A percentile compares a stretch with the other conserved stretches of the same genome.
phyloP scores from a whole-genome alignment of 2,797 vertebrate species.

The Rousettus madagascariensis region DNA sequence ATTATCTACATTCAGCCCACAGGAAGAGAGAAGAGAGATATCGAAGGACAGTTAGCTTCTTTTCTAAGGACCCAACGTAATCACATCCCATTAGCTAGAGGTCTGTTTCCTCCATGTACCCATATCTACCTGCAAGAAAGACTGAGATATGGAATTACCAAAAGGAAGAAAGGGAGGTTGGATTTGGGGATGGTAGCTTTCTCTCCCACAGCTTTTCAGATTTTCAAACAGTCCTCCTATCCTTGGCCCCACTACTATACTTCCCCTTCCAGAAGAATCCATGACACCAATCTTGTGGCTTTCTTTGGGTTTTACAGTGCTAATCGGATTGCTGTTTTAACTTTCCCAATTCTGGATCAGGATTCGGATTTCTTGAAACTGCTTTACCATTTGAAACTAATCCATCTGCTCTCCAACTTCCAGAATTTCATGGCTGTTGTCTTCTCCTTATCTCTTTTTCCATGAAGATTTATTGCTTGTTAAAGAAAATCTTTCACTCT shows the following conservation, averaged over 20 bases:
- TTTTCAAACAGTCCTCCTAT: background rate
- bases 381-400: background rate
- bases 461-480: background rate
- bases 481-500: background rate
- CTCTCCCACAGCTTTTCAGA: background rate
- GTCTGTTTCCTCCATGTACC: background rate
- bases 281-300: background rate
- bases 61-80: background rate
- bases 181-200: background rate
- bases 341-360: background rate
- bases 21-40: background rate
- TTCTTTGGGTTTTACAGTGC: background rate
- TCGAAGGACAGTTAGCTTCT: background rate
- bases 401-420: background rate
- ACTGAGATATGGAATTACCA: background rate
- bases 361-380: background rate
- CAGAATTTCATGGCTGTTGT: background rate
- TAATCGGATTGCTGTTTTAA: background rate
- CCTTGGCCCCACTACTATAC: background rate
- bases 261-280: background rate
- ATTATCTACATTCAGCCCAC: background rate
- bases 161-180: background rate
- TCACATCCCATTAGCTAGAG: background rate
- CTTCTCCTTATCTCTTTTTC: background rate
- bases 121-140: background rate